Percentiles rank a stretch among this genome's conserved stretches.
These are phyloP conservation scores for Neosalanx taihuensis DNA, from an alignment of 2,797 vertebrate species.

Conservation along the genomic window DNA sequence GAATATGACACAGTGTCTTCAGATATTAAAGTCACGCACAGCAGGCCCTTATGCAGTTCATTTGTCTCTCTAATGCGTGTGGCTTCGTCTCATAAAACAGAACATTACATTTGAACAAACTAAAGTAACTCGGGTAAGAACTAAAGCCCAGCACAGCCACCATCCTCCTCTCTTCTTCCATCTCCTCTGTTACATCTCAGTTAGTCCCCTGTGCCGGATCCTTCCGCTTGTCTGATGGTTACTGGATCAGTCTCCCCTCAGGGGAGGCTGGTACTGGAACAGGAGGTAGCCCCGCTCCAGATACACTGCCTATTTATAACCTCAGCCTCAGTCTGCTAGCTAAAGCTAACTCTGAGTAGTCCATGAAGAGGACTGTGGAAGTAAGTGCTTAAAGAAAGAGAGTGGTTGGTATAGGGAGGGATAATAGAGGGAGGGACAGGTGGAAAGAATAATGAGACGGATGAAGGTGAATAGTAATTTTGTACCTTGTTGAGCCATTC, in stretches of 20 bases:
- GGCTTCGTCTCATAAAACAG: too few relatives aligned
- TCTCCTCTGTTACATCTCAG: not conserved
- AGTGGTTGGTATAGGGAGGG: constrained; percentile 6
- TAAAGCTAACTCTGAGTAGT: not conserved
- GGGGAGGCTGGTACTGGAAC: not conserved
- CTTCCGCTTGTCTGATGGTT: not conserved
- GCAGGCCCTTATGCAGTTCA: too few relatives aligned
- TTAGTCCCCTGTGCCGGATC: not conserved
- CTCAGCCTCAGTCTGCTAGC: constrained; percentile 16
- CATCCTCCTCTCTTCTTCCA: not conserved
- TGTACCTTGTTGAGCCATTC: constrained; percentile 98
- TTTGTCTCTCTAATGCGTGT: too few relatives aligned
- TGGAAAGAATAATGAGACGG: not conserved
- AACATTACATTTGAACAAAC: too few relatives aligned
- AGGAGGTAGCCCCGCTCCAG: constrained; percentile 15
- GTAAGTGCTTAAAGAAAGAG: not conserved
- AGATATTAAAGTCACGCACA: too few relatives aligned
- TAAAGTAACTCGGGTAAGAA: too few relatives aligned
- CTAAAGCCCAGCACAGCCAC: too few relatives aligned
- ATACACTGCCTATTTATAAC: constrained; percentile 32
- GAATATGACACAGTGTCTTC: not conserved
- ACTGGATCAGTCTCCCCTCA: not conserved
- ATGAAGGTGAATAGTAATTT: not conserved
- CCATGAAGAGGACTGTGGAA: not conserved
- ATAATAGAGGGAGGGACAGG: not conserved